Evolutionary conservation across 1,140 invertebrate species (phyloP).

Genomic region (Plectus sambesii): DNA sequence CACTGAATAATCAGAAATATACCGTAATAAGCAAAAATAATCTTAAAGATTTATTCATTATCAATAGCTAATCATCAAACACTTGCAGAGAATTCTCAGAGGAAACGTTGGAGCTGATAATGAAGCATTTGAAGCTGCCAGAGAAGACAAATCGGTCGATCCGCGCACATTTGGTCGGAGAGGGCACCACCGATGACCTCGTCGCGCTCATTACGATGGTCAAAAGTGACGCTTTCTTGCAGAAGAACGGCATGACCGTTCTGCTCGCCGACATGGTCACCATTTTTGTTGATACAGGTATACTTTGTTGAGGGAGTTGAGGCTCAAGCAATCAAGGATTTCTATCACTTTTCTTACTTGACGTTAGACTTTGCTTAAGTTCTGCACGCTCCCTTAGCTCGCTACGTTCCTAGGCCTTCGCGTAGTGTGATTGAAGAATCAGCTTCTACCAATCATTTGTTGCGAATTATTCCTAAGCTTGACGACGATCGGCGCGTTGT

Average conservation of each 20-base stretch:
- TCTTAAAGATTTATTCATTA: too few species aligned
- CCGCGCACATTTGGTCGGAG: constrained; percentile 13
- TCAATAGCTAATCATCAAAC: too few species aligned
- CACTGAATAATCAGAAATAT: too few species aligned
- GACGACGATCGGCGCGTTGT: too few species aligned
- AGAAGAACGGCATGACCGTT: constrained; percentile 16
- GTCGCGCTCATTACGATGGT: constrained; percentile 20
- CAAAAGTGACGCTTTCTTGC: constrained; percentile 26
- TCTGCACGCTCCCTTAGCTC: too few species aligned
- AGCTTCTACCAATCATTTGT: too few species aligned
- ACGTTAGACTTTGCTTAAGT: constrained; percentile 10
- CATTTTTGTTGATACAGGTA: constrained; percentile 17
- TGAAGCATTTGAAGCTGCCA: constrained; percentile 30
- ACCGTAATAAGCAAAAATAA: too few species aligned
- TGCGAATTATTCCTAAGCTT: too few species aligned
- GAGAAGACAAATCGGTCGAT: constrained; percentile 31
- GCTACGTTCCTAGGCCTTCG: too few species aligned
- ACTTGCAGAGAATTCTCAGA: constrained; percentile 34
- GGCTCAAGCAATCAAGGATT: constrained; percentile 24
- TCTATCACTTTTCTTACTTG: not conserved
- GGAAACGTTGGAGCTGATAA: constrained; percentile 27
- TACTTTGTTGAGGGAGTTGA: constrained; percentile 18
- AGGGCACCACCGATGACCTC: constrained; percentile 14
- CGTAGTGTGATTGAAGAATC: too few species aligned
- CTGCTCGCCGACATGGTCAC: constrained; percentile 25